Evolutionary conservation across 2,888 invertebrate genomes (phyloP).

Genomic region (Lycophotia porphyrea): DNA sequence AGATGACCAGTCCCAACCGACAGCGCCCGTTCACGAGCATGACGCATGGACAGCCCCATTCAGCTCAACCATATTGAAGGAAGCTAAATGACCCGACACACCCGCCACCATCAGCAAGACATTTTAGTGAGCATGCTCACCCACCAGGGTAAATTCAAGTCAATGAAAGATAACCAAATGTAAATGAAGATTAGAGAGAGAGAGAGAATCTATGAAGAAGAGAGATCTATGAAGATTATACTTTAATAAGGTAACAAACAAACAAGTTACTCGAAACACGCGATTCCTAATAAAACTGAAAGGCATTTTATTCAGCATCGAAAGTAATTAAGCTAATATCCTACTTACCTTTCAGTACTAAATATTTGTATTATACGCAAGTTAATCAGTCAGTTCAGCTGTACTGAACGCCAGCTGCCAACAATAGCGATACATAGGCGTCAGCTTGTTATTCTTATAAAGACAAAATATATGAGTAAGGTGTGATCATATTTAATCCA

Average conservation of each 20-base stretch:
- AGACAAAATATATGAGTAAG: background rate
- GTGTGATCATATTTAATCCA: background rate
- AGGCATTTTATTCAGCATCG: background rate
- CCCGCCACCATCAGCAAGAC: too few relatives aligned
- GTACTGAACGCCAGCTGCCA: background rate
- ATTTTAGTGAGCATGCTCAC: too few relatives aligned
- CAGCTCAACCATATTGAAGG: too few relatives aligned
- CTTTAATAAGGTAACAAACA: background rate
- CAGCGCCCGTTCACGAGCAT: too few relatives aligned
- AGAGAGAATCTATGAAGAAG: too few relatives aligned
- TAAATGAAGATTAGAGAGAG: too few relatives aligned
- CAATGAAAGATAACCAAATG: too few relatives aligned
- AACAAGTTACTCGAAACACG: background rate
- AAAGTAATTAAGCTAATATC: background rate
- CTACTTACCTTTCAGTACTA: background rate
- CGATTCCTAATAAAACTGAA: too few relatives aligned
- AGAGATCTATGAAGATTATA: background rate
- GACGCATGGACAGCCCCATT: too few relatives aligned
- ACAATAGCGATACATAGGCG: background rate
- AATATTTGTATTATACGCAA: background rate
- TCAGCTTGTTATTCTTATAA: background rate
- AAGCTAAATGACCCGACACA: too few relatives aligned
- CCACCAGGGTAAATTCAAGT: too few relatives aligned
- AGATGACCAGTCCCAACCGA: too few relatives aligned
- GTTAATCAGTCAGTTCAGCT: background rate